Evolutionary conservation across 1,140 invertebrate genomes (phyloP).

Genomic region (Drosophila ogumai): DNA sequence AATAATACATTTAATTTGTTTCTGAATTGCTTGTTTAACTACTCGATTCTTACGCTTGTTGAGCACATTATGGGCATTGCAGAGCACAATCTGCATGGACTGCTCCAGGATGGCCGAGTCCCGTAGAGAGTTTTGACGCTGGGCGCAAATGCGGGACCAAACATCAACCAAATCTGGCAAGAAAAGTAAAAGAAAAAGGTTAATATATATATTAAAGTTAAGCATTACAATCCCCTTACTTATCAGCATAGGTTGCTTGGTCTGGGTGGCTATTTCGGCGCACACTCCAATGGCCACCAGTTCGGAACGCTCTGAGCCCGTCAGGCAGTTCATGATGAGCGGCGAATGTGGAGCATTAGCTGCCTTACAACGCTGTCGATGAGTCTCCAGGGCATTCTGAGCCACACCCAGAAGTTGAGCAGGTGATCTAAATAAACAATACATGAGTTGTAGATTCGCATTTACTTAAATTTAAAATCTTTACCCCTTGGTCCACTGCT

Average conservation of each 20-base stretch:
- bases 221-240: slow-evolving; percentile 47
- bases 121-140: slow-evolving; percentile 77
- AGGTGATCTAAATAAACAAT: slow-evolving; percentile 50
- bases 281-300: slow-evolving; percentile 76
- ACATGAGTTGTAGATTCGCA: neutral
- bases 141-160: slow-evolving; percentile 81
- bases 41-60: slow-evolving; percentile 70
- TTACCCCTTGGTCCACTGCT: slow-evolving; percentile 83
- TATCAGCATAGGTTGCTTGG: slow-evolving; percentile 74
- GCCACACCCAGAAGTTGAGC: slow-evolving; percentile 77
- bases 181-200: neutral
- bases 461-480: neutral
- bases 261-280: slow-evolving; percentile 74
- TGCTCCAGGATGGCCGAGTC: slow-evolving; percentile 74
- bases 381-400: slow-evolving; percentile 75
- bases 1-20: neutral
- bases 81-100: slow-evolving; percentile 83
- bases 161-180: slow-evolving; percentile 80
- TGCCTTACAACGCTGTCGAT: slow-evolving; percentile 67
- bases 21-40: neutral
- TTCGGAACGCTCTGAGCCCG: slow-evolving; percentile 81
- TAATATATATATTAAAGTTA: neutral
- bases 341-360: slow-evolving; percentile 65
- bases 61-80: slow-evolving; percentile 79
- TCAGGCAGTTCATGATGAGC: slow-evolving; percentile 79